phyloP scores from a whole-genome alignment of 2,888 invertebrate genomes.

The Ariolimax columbianus region DNA sequence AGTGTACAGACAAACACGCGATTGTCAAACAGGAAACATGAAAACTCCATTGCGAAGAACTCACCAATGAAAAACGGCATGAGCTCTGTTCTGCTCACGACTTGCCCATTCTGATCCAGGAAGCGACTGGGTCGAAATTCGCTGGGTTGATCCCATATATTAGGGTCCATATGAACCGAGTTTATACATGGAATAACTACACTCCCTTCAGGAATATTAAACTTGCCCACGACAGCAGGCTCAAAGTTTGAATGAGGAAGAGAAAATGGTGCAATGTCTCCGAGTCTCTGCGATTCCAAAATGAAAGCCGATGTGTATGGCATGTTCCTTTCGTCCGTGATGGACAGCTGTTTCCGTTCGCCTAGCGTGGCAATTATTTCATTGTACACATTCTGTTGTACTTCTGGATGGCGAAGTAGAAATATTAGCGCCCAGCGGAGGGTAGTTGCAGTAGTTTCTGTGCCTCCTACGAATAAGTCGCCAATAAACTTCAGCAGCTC shows the following conservation, averaged over 20 bases:
- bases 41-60: not conserved
- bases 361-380: slow-evolving; percentile 41
- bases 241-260: slow-evolving; percentile 62
- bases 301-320: slow-evolving; percentile 63
- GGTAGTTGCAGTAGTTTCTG: slow-evolving; percentile 70
- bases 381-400: slow-evolving; percentile 57
- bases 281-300: slow-evolving; percentile 64
- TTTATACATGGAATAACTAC: slow-evolving; percentile 69
- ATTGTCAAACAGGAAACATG: too few relatives aligned
- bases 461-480: slow-evolving; percentile 70
- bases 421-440: slow-evolving; percentile 68
- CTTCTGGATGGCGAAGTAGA: slow-evolving; percentile 65
- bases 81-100: slow-evolving; percentile 61
- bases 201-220: slow-evolving; percentile 64
- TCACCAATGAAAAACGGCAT: slow-evolving; percentile 70
- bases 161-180: slow-evolving; percentile 69
- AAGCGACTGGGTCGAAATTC: slow-evolving; percentile 70
- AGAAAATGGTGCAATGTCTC: slow-evolving; percentile 55
- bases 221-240: slow-evolving; percentile 62
- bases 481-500: slow-evolving; percentile 59
- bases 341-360: slow-evolving; percentile 21
- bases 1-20: too few relatives aligned
- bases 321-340: slow-evolving; percentile 59
- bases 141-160: slow-evolving; percentile 68
- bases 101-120: slow-evolving; percentile 60